Conservation (phyloP, 2,888 invertebrate species). For the Agonopterix heracliana region DNA sequence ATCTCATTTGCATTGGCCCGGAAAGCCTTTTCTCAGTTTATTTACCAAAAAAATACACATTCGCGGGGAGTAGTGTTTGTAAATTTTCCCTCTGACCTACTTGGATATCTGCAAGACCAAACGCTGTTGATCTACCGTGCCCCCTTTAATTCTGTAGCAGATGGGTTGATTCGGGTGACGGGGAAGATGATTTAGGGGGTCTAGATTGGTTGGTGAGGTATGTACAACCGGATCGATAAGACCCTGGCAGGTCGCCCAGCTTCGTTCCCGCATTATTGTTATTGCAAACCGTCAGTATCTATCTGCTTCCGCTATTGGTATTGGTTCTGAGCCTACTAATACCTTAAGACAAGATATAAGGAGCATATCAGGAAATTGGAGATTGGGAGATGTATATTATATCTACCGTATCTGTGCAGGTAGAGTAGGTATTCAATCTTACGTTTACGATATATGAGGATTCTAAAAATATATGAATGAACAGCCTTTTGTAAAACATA, state of each 20-base stretch:
- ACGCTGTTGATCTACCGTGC: slow-evolving; percentile 39
- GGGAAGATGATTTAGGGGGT: slow-evolving; percentile 51
- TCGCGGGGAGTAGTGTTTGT: slow-evolving; percentile 65
- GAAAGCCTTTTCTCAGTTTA: slow-evolving; percentile 56
- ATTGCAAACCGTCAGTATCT: slow-evolving; percentile 68
- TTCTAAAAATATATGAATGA: too few species aligned
- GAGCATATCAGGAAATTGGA: slow-evolving; percentile 28
- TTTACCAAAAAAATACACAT: slow-evolving; percentile 60
- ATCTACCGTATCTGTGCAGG: not conserved
- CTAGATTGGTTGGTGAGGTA: slow-evolving; percentile 48
- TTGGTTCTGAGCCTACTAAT: slow-evolving; percentile 65
- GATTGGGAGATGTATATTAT: slow-evolving; percentile 13
- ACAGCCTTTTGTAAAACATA: too few species aligned
- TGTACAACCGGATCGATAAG: slow-evolving; percentile 58
- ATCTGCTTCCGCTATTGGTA: slow-evolving; percentile 54
- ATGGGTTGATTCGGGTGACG: slow-evolving; percentile 36
- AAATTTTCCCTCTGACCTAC: slow-evolving; percentile 75
- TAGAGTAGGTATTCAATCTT: not conserved
- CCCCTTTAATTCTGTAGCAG: slow-evolving; percentile 31
- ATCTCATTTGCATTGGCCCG: slow-evolving; percentile 65
- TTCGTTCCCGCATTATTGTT: slow-evolving; percentile 72
- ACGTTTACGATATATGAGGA: not conserved
- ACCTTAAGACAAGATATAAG: slow-evolving; percentile 51
- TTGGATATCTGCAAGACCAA: slow-evolving; percentile 61
- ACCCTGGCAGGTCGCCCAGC: slow-evolving; percentile 73